Percentiles rank a stretch among this genome's conserved stretches.
These are phyloP conservation scores for Julus scandinavius DNA, from an alignment of 2,888 invertebrate species.

Conservation along the genomic window DNA sequence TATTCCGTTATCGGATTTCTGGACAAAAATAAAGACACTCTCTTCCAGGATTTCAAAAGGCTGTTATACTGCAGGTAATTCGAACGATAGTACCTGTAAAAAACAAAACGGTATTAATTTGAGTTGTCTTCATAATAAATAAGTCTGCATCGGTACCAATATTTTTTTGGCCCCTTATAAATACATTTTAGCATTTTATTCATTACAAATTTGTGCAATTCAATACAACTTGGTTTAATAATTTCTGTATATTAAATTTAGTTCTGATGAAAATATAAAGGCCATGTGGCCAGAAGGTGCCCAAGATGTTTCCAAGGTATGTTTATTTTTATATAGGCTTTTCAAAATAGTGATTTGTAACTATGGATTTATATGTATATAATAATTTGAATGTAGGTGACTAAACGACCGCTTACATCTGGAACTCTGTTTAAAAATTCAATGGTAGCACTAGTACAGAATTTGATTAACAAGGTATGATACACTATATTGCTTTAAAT, in stretches of 20 bases:
- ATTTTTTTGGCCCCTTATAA: too few relatives aligned
- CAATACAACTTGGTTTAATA: not conserved
- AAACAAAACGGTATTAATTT: too few relatives aligned
- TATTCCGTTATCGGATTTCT: slow-evolving; percentile 91
- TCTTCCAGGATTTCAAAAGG: slow-evolving; percentile 97
- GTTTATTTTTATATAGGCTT: not conserved
- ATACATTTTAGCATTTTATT: too few relatives aligned
- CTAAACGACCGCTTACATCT: slow-evolving; percentile 93
- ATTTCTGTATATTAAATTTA: slow-evolving; percentile 53
- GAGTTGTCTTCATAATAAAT: too few relatives aligned
- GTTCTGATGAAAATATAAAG: slow-evolving; percentile 72
- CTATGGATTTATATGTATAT: slow-evolving; percentile 7
- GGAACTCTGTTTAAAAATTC: slow-evolving; percentile 95
- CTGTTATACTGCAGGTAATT: slow-evolving; percentile 77
- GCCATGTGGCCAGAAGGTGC: slow-evolving; percentile 98
- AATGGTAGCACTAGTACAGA: slow-evolving; percentile 88
- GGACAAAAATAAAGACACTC: slow-evolving; percentile 96
- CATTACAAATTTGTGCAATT: not conserved
- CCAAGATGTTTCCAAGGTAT: slow-evolving; percentile 83
- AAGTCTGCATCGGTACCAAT: too few relatives aligned
- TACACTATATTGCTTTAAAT: too few relatives aligned
- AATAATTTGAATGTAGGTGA: slow-evolving; percentile 73
- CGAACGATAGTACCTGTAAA: too few relatives aligned
- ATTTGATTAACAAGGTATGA: slow-evolving; percentile 79
- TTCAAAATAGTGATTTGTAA: not conserved